Evolutionary conservation across 2,113 vertebrate genomes (phyloP), one percentile per base, ranked within the genome.

Genomic region (Trichomycterus rosablanca): DNA sequence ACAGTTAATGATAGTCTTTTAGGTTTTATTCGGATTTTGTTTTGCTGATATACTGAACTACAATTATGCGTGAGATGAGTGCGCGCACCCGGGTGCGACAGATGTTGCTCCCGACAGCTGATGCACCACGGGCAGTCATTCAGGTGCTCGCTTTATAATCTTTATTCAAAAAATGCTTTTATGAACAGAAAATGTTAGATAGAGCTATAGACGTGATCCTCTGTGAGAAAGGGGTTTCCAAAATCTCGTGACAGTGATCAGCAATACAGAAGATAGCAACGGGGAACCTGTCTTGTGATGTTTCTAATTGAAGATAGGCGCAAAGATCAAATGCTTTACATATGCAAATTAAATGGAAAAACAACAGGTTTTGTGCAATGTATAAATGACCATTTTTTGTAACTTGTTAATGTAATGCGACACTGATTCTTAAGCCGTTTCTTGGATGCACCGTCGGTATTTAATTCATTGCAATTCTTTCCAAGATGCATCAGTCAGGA

Each of bases 91-190:
- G n/a, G n/a, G n/a, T n/a, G n/a, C n/a, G 60, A 44, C 44, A 49
- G 63, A 64, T 55, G 52, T 55, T 64, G 20, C 52, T 48, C 43
- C 15, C 15, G 20, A 40, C 20, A 46, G 32, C 51, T 39, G 30
- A 39, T 37, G 59, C 59, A 42, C 23, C 35, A 40, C 20, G 26
- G 32, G 10, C 39, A 54, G 26, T 20, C 14, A 24, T 35, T 35
- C 51, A 35, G 40, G 50, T 63, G 28, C 40, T 35, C 5, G 19
- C 22, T 46, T 1, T 44, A 8, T 32, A 12, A 43, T 11, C 22
- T 46, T 1, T 44, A 8, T 32, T 15, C 43, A 16, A 52, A n/a
- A 2, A 51, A 53, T 53, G 50, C 19, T 39, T 54, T 45, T 15
- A 12, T 3, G 44, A 44, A 15, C 12, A 44, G 44, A 12, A 9